Evolutionary conservation across 2,888 invertebrate genomes (phyloP).

Genomic region (Leptopilina myrica): DNA sequence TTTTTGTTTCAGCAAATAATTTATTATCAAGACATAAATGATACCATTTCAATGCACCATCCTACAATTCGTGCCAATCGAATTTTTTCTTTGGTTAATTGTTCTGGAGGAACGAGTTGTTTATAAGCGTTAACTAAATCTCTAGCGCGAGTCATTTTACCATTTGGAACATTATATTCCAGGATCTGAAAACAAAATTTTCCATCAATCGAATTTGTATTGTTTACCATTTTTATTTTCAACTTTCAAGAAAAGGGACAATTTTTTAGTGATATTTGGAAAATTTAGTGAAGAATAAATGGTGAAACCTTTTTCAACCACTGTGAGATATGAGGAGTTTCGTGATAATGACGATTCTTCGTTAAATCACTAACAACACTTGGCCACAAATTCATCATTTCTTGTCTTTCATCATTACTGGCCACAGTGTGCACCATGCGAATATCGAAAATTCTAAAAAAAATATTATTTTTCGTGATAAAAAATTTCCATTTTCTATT

Average conservation of each 20-base stretch:
- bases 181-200: too few species aligned
- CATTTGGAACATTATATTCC: constrained; percentile 91
- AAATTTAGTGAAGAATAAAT: too few species aligned
- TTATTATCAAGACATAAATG: background rate
- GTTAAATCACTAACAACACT: constrained; percentile 91
- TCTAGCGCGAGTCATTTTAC: constrained; percentile 90
- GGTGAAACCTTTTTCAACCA: constrained; percentile 85
- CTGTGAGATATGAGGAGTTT: constrained; percentile 89
- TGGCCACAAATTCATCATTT: constrained; percentile 93
- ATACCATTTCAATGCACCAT: constrained; percentile 83
- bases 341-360: constrained; percentile 82
- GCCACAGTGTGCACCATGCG: constrained; percentile 63
- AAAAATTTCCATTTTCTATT: too few species aligned
- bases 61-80: constrained; percentile 90
- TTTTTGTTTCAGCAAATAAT: too few species aligned
- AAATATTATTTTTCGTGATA: background rate
- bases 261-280: too few species aligned
- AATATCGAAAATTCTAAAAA: constrained; percentile 45
- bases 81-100: constrained; percentile 86
- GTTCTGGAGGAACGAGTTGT: constrained; percentile 82
- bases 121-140: constrained; percentile 87
- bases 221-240: too few species aligned
- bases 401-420: constrained; percentile 89
- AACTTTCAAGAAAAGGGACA: too few species aligned
- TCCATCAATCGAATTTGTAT: too few species aligned